These are phyloP conservation scores for Psix sp. DNA, from an alignment of 1,140 invertebrate species.

Conservation along the genomic window DNA sequence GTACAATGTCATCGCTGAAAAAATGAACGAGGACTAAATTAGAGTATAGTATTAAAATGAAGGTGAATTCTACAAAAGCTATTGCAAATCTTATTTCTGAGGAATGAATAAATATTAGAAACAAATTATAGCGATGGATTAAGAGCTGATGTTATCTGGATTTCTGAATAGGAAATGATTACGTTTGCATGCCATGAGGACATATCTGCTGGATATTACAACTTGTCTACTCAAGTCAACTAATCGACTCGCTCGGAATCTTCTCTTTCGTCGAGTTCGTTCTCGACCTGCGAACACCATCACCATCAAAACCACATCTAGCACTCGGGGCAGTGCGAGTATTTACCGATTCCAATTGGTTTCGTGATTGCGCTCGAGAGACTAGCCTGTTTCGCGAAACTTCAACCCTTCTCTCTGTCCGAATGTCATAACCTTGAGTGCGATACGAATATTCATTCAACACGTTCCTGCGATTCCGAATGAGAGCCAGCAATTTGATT, in stretches of 20 bases:
- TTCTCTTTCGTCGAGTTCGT: slow-evolving; percentile 60
- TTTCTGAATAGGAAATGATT: slow-evolving; percentile 58
- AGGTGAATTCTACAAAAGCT: too few relatives aligned
- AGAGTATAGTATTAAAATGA: too few relatives aligned
- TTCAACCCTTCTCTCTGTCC: slow-evolving; percentile 29
- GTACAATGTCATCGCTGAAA: too few relatives aligned
- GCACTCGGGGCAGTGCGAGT: slow-evolving; percentile 56
- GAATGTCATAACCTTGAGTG: slow-evolving; percentile 52
- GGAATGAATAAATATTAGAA: too few relatives aligned
- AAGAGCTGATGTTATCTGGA: slow-evolving; percentile 51
- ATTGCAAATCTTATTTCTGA: too few relatives aligned
- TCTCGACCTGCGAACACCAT: slow-evolving; percentile 53
- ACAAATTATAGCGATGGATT: too few relatives aligned
- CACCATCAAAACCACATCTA: slow-evolving; percentile 52
- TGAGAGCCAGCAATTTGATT: not conserved
- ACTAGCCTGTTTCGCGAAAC: slow-evolving; percentile 48
- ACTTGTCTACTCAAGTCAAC: slow-evolving; percentile 59
- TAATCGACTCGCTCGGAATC: slow-evolving; percentile 56
- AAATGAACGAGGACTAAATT: too few relatives aligned
- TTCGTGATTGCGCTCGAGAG: slow-evolving; percentile 69
- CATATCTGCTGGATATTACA: slow-evolving; percentile 67
- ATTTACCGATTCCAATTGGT: slow-evolving; percentile 70
- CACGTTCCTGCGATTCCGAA: slow-evolving; percentile 12
- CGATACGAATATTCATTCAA: slow-evolving; percentile 45
- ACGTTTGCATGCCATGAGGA: slow-evolving; percentile 69